Percentiles rank a stretch among this genome's conserved stretches.
These are phyloP conservation scores for Hartigia nigra DNA, from an alignment of 2,888 invertebrate genomes.

Conservation along the genomic window DNA sequence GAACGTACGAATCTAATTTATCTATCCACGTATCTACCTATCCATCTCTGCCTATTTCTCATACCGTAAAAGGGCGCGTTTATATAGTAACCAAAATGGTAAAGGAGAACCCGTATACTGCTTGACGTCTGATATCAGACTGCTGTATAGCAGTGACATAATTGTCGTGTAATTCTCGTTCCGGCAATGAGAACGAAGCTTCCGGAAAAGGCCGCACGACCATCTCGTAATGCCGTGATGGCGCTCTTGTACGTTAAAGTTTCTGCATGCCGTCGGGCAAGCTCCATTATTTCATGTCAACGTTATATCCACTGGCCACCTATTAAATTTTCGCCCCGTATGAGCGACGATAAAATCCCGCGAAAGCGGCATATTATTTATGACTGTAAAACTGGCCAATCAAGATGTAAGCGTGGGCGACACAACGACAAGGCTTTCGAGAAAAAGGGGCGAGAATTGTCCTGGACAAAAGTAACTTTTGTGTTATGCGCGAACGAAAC, in stretches of 20 bases:
- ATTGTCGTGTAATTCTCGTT: neutral
- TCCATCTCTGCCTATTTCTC: neutral
- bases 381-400: constrained; percentile 46
- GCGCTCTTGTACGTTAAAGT: neutral
- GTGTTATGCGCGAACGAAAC: neutral
- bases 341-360: constrained; percentile 7
- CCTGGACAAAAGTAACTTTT: constrained; percentile 2
- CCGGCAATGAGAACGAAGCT: neutral
- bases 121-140: too few relatives aligned
- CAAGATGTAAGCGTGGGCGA: constrained; percentile 57
- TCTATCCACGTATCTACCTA: neutral
- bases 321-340: constrained; percentile 4
- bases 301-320: neutral
- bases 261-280: neutral
- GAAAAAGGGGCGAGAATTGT: constrained; percentile 8
- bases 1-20: neutral
- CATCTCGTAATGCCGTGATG: neutral
- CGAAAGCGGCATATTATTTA: constrained; percentile 49
- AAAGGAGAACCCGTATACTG: too few relatives aligned
- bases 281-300: neutral
- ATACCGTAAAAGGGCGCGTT: neutral
- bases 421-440: constrained; percentile 16
- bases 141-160: neutral
- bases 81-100: neutral
- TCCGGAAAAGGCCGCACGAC: neutral